Conservation (phyloP, 2,888 invertebrate genomes). For the Allacma fusca region DNA sequence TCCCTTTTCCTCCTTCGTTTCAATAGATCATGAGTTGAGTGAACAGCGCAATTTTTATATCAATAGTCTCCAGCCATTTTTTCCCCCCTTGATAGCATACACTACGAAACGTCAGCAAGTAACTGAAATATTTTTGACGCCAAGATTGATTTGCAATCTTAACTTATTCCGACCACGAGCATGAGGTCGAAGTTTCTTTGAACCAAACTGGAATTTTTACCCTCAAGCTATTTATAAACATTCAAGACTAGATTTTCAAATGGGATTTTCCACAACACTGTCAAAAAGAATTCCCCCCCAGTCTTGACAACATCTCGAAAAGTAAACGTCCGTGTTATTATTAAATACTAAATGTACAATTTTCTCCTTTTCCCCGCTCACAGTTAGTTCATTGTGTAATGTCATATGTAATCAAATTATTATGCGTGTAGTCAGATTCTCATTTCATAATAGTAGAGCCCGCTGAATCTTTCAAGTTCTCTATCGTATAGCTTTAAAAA, state of each 20-base stretch:
- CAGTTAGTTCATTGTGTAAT: too few relatives aligned
- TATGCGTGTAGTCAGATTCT: too few relatives aligned
- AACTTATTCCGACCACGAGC: background rate
- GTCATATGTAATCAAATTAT: too few relatives aligned
- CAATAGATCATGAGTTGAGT: background rate
- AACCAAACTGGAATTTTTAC: slow-evolving; percentile 39
- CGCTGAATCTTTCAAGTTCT: too few relatives aligned
- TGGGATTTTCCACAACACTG: background rate
- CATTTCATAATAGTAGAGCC: too few relatives aligned
- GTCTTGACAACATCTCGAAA: too few relatives aligned
- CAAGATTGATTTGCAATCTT: slow-evolving; percentile 44
- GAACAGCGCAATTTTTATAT: background rate
- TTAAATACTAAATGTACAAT: too few relatives aligned
- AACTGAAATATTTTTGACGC: slow-evolving; percentile 37
- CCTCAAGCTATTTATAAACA: slow-evolving; percentile 36
- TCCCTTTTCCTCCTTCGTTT: slow-evolving; percentile 1
- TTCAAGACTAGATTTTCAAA: slow-evolving; percentile 6
- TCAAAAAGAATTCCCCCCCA: too few relatives aligned
- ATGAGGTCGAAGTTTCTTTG: background rate
- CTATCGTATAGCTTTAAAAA: too few relatives aligned
- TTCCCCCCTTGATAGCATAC: background rate
- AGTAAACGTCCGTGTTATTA: too few relatives aligned
- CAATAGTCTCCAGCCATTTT: background rate
- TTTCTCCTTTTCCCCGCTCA: background rate
- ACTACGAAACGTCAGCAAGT: background rate